These are phyloP conservation scores for Noctua janthina DNA, from an alignment of 2,888 invertebrate species.

Conservation along the genomic window DNA sequence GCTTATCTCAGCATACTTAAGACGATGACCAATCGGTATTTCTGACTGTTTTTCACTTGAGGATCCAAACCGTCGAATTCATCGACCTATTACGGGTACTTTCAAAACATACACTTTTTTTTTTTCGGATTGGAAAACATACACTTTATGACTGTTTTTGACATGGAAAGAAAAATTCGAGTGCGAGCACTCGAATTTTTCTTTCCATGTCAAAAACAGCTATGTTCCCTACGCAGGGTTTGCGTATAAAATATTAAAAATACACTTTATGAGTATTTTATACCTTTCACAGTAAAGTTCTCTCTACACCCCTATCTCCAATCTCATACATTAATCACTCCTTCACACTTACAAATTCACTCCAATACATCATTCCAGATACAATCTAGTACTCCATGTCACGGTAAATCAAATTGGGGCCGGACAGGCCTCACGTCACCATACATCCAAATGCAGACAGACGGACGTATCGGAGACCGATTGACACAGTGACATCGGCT, in stretches of 20 bases:
- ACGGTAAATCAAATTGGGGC: slow-evolving; percentile 75
- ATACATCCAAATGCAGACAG: slow-evolving; percentile 69
- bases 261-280: too few relatives aligned
- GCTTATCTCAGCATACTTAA: neutral
- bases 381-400: slow-evolving; percentile 59
- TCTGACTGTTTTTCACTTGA: neutral
- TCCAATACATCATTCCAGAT: slow-evolving; percentile 61
- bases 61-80: neutral
- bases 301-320: slow-evolving; percentile 3
- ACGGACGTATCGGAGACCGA: slow-evolving; percentile 71
- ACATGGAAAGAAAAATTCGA: too few relatives aligned
- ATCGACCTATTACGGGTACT: neutral
- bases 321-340: slow-evolving; percentile 45
- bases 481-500: slow-evolving; percentile 54
- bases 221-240: too few relatives aligned
- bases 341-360: slow-evolving; percentile 49
- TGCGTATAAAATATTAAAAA: too few relatives aligned
- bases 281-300: slow-evolving; percentile 16
- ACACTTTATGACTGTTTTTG: too few relatives aligned
- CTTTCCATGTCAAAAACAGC: too few relatives aligned
- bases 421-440: slow-evolving; percentile 70
- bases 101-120: neutral
- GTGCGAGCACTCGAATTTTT: too few relatives aligned
- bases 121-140: neutral
- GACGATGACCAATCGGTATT: neutral